Base-by-base conservation (phyloP, 23 tunicate species). In the Phallusia fumigata region DNA sequence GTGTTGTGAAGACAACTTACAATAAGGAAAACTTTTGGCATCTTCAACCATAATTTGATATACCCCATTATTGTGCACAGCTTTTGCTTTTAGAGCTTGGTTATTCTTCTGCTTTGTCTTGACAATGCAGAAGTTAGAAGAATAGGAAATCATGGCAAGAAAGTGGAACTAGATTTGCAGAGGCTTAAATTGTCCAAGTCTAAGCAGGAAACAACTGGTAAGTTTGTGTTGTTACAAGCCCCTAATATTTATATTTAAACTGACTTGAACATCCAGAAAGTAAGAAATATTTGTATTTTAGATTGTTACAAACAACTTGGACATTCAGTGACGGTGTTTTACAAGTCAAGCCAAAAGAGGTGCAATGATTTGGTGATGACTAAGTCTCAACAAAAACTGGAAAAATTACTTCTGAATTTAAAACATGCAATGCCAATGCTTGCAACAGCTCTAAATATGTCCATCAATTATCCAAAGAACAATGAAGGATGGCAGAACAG, bases 41-140 rank as follows among this genome's bases (percentile, higher is more conserved):
- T n/a, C n/a, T n/a, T n/a, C n/a, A n/a, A n/a, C n/a, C n/a, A n/a
- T n/a, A n/a, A n/a, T n/a, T n/a, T n/a, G n/a, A n/a, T n/a, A n/a
- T n/a, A n/a, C n/a, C n/a, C n/a, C 47, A 40, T 40, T 40, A 3
- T 3, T 3, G 10, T 40, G 47, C 8, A 75, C 3, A 75, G 26
- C 5, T 78, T 78, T 26, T 78, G 8, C 3, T 45, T 45, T 26
- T 31, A 86, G 90, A 31, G 30, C 33, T 79, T 86, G n/a, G 82
- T 78, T 28, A 74, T 86, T 32, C 51, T 86, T 36, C 64, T 86
- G 65, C 53, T 91, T 26, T 83, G 92, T 53, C 30, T 91, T 21
- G 96, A 91, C 44, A 89, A 91, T 75, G 96, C 96, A 0, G 96
- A 91, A 53, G 86, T 84, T 35, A 69, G 90, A 36, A 80, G 51